These are phyloP conservation scores for Phrynocephalus forsythii DNA, from an alignment of 2,797 vertebrate species.

Conservation along the genomic window DNA sequence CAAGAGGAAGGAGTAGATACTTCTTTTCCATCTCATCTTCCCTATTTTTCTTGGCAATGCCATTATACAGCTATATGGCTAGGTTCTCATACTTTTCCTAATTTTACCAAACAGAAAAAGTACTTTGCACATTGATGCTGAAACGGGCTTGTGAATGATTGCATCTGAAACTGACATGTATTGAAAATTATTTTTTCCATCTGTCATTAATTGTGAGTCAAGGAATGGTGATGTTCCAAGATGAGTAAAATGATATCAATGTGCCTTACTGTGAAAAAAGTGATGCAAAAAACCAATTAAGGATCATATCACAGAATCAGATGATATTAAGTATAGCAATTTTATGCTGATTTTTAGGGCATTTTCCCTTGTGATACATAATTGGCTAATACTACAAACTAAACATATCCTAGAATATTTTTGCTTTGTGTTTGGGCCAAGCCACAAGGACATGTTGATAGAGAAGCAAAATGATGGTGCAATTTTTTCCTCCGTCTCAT, in stretches of 20 bases:
- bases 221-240: background rate
- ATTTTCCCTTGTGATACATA: background rate
- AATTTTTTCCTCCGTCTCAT: background rate
- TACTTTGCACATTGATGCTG: background rate
- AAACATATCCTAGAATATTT: conserved; percentile 10
- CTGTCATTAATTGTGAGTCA: background rate
- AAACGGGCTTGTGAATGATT: background rate
- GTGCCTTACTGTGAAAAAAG: background rate
- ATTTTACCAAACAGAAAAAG: background rate
- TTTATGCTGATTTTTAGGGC: conserved; percentile 13
- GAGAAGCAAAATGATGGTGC: background rate
- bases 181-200: background rate
- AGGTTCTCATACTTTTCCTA: no score
- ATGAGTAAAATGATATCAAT: background rate
- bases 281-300: background rate
- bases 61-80: no score
- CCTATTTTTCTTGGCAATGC: no score
- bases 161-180: background rate
- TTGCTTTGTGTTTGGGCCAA: background rate
- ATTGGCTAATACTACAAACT: background rate
- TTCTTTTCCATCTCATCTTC: no score
- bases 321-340: background rate
- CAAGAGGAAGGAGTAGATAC: background rate
- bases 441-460: background rate
- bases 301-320: conserved; percentile 2